Conservation (phyloP, 2,113 vertebrate species). For the Aramus guarauna region DNA sequence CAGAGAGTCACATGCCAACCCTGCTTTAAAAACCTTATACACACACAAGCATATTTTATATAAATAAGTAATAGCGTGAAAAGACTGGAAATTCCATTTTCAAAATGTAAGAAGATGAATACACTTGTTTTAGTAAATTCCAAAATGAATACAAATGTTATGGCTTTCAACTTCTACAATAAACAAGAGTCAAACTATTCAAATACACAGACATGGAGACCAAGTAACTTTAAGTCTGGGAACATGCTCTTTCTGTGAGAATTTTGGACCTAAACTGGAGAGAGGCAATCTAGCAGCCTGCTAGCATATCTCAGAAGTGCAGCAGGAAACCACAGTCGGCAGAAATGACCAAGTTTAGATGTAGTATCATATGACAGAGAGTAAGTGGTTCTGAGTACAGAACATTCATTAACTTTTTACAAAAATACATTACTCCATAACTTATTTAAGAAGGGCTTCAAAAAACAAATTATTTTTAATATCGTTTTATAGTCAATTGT, state of each 20-base stretch:
- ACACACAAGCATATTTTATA: too few species aligned
- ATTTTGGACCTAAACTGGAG: neutral
- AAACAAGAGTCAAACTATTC: neutral
- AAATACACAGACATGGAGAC: neutral
- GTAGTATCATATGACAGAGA: neutral
- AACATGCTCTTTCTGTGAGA: neutral
- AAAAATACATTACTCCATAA: neutral
- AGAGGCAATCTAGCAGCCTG: neutral
- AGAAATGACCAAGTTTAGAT: neutral
- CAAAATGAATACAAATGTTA: neutral
- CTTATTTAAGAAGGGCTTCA: neutral
- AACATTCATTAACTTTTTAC: neutral
- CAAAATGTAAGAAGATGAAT: neutral
- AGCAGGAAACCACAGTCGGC: neutral
- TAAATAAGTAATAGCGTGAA: neutral
- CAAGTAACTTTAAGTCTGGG: neutral
- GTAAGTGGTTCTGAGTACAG: neutral
- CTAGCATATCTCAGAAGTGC: neutral
- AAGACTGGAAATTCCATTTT: neutral
- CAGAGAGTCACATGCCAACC: neutral
- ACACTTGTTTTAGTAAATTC: neutral
- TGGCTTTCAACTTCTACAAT: neutral
- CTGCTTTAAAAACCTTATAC: neutral
- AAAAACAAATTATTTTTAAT: neutral
- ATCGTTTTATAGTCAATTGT: neutral